Evolutionary conservation across 2,113 vertebrate species (phyloP).

Genomic region (Grantiella picta): DNA sequence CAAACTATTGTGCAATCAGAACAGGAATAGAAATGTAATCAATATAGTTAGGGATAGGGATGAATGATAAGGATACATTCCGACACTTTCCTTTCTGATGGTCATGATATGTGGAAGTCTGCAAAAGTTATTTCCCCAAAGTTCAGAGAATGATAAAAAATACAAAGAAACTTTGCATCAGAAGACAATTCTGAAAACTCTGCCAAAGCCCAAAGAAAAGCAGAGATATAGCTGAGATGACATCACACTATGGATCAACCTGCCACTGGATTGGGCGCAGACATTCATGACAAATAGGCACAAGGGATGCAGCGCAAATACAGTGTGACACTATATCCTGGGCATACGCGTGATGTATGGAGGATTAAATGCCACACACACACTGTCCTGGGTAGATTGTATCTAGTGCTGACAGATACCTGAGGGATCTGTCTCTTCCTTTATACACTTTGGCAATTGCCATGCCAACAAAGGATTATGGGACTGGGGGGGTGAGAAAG

Average conservation of each 20-base stretch:
- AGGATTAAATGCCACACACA: conserved; percentile 59
- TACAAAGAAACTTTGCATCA: conserved; percentile 39
- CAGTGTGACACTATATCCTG: conserved; percentile 34
- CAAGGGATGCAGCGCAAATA: conserved; percentile 30
- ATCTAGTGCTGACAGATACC: conserved; percentile 52
- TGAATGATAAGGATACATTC: neutral
- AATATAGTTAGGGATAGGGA: neutral
- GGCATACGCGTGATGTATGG: conserved; percentile 37
- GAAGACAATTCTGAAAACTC: conserved; percentile 28
- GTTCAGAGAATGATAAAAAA: neutral
- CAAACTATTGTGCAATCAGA: neutral
- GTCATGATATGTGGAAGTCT: neutral
- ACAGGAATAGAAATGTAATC: neutral
- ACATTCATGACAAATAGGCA: conserved; percentile 47
- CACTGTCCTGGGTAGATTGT: conserved; percentile 48
- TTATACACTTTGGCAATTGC: conserved; percentile 34
- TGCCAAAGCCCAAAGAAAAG: conserved; percentile 21
- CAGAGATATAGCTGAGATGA: conserved; percentile 27
- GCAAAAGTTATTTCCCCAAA: neutral
- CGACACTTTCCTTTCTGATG: neutral
- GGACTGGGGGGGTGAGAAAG: neutral
- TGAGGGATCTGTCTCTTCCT: conserved; percentile 58
- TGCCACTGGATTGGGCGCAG: neutral
- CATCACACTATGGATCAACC: conserved; percentile 56
- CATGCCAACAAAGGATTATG: conserved; percentile 36